Evolutionary conservation across 2,888 invertebrate species (phyloP), one percentile per base, ranked within the genome.

Genomic region (Eupithecia tripunctaria): DNA sequence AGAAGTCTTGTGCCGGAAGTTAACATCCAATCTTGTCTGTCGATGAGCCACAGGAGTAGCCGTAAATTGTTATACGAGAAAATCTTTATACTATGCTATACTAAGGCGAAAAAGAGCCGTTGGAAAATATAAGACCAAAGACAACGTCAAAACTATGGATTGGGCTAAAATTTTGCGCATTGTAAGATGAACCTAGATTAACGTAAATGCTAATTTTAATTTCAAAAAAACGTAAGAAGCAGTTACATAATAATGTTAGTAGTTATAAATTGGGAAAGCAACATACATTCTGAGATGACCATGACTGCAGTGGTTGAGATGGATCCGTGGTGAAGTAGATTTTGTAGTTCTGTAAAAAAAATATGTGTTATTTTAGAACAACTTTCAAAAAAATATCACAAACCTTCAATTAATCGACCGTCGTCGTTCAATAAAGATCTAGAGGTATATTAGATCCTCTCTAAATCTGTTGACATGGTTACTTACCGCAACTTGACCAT

Each of bases 291-390:
- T 98, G 98, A 6, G 98, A 97, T 84, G 97, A 96, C 99, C 99
- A 99, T 47, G 97, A 97, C 75, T 97, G 97, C 92, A 98, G 96
- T 14, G 97, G 96, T 79, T 97, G 96, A 79, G 97, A 96, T 29
- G 98, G 97, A 84, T 98, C 97, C 79, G 97, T 97, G 7, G 99
- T 99, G 94, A 98, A 99, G 94, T 98, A 99, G 77, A 99, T 98
- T 95, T 99, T 99, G 95, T 99, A 99, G 81, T 98, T 98, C 99
- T 99, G 94, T 18, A 86, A 89, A 84, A 62, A 36, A 36, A 8
- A 47, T 21, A n/a, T 2, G 6, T 18, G 2, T 47, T 47, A 8
- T 21, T 47, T 47, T 51, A 21, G 21, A 0, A 10, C 10, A 51
- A 21, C 4, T 0, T 51, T 51, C n/a, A 21, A 51, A 47, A 47